phyloP scores from a whole-genome alignment of 2,888 invertebrate species.

The Chesias legatella region DNA sequence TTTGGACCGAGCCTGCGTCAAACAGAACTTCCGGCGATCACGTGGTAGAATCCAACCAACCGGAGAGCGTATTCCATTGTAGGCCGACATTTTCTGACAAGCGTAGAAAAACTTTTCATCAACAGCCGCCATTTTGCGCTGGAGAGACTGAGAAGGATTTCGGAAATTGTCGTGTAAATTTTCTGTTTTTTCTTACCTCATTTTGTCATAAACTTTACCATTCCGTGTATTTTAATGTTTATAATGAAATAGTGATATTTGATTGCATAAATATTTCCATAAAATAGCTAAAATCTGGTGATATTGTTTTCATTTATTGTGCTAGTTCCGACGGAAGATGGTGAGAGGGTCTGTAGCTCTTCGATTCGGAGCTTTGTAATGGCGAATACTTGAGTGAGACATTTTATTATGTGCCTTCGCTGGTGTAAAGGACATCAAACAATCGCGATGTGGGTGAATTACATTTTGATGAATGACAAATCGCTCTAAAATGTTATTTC shows the following conservation, averaged over 20 bases:
- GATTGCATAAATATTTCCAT: constrained; percentile 69
- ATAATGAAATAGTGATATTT: constrained; percentile 76
- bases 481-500: constrained; percentile 79
- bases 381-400: constrained; percentile 88
- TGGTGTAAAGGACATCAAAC: constrained; percentile 86
- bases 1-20: constrained; percentile 70
- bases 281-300: constrained; percentile 79
- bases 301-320: constrained; percentile 86
- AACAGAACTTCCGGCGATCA: constrained; percentile 74
- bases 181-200: constrained; percentile 82
- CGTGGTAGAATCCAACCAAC: constrained; percentile 73
- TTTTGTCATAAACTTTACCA: constrained; percentile 78
- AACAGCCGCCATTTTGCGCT: constrained; percentile 97
- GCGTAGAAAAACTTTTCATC: constrained; percentile 97
- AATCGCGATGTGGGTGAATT: constrained; percentile 84
- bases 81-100: constrained; percentile 90
- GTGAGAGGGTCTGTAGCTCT: constrained; percentile 86
- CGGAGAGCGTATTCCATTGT: constrained; percentile 58
- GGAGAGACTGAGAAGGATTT: constrained; percentile 88
- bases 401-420: constrained; percentile 88
- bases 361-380: constrained; percentile 87
- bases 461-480: constrained; percentile 76
- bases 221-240: constrained; percentile 82
- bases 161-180: constrained; percentile 86
- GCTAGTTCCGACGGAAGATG: constrained; percentile 87